These are phyloP conservation scores for Upupa epops DNA, from an alignment of 2,113 vertebrate genomes.

Conservation along the genomic window DNA sequence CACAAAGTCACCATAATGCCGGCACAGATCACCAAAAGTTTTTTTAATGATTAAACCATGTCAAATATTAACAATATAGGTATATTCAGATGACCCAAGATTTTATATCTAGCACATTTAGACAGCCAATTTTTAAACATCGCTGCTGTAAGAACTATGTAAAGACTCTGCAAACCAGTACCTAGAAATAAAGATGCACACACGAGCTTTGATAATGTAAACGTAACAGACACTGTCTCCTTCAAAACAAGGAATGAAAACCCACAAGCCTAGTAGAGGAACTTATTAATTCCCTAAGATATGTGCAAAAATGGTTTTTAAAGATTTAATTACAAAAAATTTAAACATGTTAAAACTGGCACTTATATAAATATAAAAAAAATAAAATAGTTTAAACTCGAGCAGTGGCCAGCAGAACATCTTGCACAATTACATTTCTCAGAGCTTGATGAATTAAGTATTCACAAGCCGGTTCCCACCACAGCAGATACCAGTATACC, in stretches of 20 bases:
- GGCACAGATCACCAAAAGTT: slow-evolving; percentile 75
- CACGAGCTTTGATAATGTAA: slow-evolving; percentile 73
- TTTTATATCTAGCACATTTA: slow-evolving; percentile 74
- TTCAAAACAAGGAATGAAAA: slow-evolving; percentile 73
- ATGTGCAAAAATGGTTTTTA: slow-evolving; percentile 79
- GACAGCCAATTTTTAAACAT: slow-evolving; percentile 66
- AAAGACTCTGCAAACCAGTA: slow-evolving; percentile 76
- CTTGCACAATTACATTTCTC: slow-evolving; percentile 39
- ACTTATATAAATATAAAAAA: slow-evolving; percentile 77
- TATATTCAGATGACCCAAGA: slow-evolving; percentile 74
- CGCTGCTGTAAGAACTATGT: slow-evolving; percentile 75
- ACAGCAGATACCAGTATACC: slow-evolving; percentile 51
- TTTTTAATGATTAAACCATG: slow-evolving; percentile 83
- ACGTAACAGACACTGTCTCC: slow-evolving; percentile 74
- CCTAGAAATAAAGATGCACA: slow-evolving; percentile 74
- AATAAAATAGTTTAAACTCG: slow-evolving; percentile 59
- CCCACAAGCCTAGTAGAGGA: slow-evolving; percentile 63
- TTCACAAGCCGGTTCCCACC: slow-evolving; percentile 53
- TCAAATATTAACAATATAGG: slow-evolving; percentile 73
- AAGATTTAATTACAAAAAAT: slow-evolving; percentile 41
- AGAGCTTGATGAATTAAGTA: slow-evolving; percentile 44
- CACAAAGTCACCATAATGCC: slow-evolving; percentile 38
- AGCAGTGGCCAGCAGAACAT: slow-evolving; percentile 56
- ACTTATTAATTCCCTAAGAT: slow-evolving; percentile 64
- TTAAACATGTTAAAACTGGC: slow-evolving; percentile 74